A percentile compares a stretch with the other conserved stretches of the same genome.
Evolutionary conservation across 1,140 invertebrate genomes (phyloP).

Genomic region (Anadara kagoshimensis): DNA sequence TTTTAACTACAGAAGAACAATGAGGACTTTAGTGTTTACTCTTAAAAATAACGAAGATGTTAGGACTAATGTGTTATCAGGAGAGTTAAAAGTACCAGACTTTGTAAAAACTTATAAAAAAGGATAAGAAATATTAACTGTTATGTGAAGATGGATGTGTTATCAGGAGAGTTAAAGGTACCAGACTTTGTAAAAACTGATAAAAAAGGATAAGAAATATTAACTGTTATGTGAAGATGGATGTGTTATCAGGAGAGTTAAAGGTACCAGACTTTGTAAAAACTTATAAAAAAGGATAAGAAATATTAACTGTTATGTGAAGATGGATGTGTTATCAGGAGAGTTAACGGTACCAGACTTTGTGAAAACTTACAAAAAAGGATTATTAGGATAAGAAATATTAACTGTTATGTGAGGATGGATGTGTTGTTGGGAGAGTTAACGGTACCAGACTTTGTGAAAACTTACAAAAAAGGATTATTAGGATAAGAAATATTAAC

Average conservation of each 20-base stretch:
- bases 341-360: slow-evolving; percentile 46
- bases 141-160: slow-evolving; percentile 1
- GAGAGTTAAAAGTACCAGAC: slow-evolving; percentile 41
- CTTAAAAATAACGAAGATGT: slow-evolving; percentile 51
- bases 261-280: slow-evolving; percentile 49
- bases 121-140: background rate
- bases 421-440: slow-evolving; percentile 28
- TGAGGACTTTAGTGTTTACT: slow-evolving; percentile 53
- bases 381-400: too few relatives aligned
- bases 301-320: too few relatives aligned
- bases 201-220: slow-evolving; percentile 29
- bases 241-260: slow-evolving; percentile 37
- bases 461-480: slow-evolving; percentile 45
- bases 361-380: slow-evolving; percentile 48
- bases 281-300: slow-evolving; percentile 39
- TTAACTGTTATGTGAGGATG: slow-evolving; percentile 25
- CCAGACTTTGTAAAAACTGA: slow-evolving; percentile 49
- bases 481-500: too few relatives aligned
- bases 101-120: slow-evolving; percentile 53
- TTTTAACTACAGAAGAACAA: slow-evolving; percentile 43
- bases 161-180: slow-evolving; percentile 36
- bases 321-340: slow-evolving; percentile 17
- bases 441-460: slow-evolving; percentile 44
- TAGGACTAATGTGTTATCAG: slow-evolving; percentile 32
- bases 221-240: slow-evolving; percentile 30